Base-by-base conservation (phyloP, 2,888 invertebrate species). In the Alviniconcha strummeri region DNA sequence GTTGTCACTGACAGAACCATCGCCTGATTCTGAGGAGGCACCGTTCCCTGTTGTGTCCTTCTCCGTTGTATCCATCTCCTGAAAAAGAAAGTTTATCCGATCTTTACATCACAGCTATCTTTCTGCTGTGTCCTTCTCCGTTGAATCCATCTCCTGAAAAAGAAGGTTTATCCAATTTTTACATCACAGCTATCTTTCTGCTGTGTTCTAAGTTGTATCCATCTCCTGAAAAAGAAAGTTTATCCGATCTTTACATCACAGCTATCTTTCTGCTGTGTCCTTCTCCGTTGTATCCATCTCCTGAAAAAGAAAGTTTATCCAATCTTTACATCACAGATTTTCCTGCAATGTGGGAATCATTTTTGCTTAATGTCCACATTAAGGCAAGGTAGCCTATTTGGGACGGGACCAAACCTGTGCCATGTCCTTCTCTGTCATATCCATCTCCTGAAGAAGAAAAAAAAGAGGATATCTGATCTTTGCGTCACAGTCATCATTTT, bases 1-100 rank as follows among this genome's bases (percentile, higher is more conserved):
- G 5, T 60, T 77, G 19, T 82, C 77, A 67, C 82, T 82, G 77
- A 67, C 54, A 6, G 82, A 82, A 7, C 82, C 77, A n/a, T 75
- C 81, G 4, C 76, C 81, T 11, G 82, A 82, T 9, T 82, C 69
- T 15, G 77, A 69, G 17, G 82, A 82, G 5, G 55, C 71, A 52
- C 19, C 80, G 6, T 80, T 54, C 56, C 54, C 72, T 80, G 71
- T 57, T 11, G 67, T 9, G 52, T 52, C 74, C 64, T 74, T 67
- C 67, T 82, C 82, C 6, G 75, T 60, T 6, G 82, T 76, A 67
- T 82, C 76, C 77, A 77, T 77, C 71, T 77, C 82, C 82, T 82
- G 77, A 1, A 64, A n/a, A 54, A 36, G 9, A 36, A 13, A 67
- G 15, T 52, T 36, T 36, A 36, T 36, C 36, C 36, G 3, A 36